Conservation (phyloP, 2,797 vertebrate genomes). For the Percopsis omiscomaycus region DNA sequence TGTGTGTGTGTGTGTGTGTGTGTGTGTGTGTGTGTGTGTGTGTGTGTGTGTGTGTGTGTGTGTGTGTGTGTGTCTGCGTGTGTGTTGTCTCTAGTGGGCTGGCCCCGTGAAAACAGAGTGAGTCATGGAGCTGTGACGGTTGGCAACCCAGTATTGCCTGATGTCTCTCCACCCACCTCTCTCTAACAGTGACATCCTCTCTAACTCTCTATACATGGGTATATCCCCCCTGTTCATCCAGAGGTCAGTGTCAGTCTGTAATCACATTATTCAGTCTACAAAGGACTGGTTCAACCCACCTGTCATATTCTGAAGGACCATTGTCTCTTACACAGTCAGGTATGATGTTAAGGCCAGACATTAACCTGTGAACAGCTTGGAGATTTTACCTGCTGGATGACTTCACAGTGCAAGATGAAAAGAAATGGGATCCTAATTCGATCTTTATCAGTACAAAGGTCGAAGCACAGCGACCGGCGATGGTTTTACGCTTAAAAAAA, state of each 20-base stretch:
- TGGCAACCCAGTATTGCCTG: constrained; percentile 27
- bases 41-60: constrained; percentile 19
- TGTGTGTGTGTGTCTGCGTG: constrained; percentile 15
- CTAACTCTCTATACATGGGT: constrained; percentile 19
- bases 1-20: too few species aligned
- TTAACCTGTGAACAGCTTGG: constrained; percentile 24
- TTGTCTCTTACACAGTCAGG: constrained; percentile 32
- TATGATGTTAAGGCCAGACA: constrained; percentile 10
- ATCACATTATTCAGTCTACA: constrained; percentile 58
- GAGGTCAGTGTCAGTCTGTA: constrained; percentile 55
- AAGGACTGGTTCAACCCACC: constrained; percentile 55
- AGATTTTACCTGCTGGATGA: constrained; percentile 7
- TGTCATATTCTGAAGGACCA: constrained; percentile 40
- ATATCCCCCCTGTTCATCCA: constrained; percentile 12
- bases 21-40: constrained; percentile 19
- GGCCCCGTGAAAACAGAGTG: constrained; percentile 28
- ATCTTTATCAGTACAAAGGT: too few species aligned
- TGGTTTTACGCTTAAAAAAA: too few species aligned
- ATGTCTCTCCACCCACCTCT: constrained; percentile 1
- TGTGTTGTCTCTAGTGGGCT: constrained; percentile 11
- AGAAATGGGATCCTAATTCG: constrained; percentile 4
- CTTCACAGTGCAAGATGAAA: not conserved
- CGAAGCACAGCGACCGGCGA: too few species aligned
- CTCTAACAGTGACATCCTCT: constrained; percentile 3
- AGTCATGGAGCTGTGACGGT: constrained; percentile 35